Conservation (phyloP, 1,140 invertebrate species). For the Oryctes rhinoceros region DNA sequence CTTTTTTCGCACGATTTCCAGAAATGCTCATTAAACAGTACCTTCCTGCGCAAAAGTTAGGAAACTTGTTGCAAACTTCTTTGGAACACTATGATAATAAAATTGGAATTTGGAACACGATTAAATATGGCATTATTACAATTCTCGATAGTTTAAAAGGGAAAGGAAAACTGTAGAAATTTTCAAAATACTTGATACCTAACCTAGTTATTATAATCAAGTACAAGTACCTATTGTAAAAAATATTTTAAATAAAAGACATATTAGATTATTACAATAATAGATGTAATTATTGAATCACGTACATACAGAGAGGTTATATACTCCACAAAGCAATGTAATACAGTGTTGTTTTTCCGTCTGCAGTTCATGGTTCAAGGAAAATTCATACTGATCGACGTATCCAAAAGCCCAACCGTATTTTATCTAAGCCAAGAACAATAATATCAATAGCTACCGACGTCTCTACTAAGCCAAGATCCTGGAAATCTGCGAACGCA, state of each 20-base stretch:
- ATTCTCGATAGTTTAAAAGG: not conserved
- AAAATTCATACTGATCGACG: not conserved
- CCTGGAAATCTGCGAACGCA: not conserved
- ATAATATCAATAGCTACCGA: not conserved
- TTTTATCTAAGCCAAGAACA: not conserved
- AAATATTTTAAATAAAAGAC: not conserved
- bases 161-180: not conserved
- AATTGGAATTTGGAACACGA: not conserved
- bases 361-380: not conserved
- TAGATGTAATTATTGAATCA: not conserved
- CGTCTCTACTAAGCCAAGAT: not conserved
- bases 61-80: not conserved
- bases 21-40: not conserved
- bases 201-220: not conserved
- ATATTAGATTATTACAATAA: not conserved
- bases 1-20: not conserved
- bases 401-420: not conserved
- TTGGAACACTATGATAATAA: not conserved
- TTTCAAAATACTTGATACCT: not conserved
- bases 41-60: not conserved
- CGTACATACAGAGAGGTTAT: not conserved
- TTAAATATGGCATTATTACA: not conserved
- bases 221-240: not conserved
- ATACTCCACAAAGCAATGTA: not conserved
- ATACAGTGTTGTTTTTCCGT: slow-evolving; percentile 29